Conservation (phyloP, 2,113 vertebrate genomes). For the Anarrhichthys ocellatus region DNA sequence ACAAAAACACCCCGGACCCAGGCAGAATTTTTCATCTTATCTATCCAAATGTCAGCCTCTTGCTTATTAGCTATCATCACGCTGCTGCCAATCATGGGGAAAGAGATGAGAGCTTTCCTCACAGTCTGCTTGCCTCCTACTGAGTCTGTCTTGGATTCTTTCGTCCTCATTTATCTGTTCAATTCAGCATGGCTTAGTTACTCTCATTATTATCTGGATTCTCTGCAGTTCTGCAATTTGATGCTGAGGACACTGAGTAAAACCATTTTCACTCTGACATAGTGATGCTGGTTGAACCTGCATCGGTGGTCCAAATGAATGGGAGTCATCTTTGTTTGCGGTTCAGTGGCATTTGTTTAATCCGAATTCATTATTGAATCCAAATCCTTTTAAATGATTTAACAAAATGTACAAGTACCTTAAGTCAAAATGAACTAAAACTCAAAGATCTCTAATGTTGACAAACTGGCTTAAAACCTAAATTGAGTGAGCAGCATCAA, state of each 20-base stretch:
- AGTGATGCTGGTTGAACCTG: neutral
- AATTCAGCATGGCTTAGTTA: constrained; percentile 19
- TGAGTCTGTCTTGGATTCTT: constrained; percentile 32
- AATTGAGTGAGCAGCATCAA: neutral
- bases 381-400: neutral
- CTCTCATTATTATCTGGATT: constrained; percentile 44
- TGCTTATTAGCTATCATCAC: constrained; percentile 79
- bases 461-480: neutral
- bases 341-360: neutral
- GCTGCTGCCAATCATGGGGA: constrained; percentile 76
- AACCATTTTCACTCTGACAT: neutral
- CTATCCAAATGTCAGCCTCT: constrained; percentile 83
- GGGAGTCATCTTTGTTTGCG: neutral
- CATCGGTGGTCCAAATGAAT: neutral
- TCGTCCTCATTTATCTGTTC: constrained; percentile 31
- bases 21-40: constrained; percentile 80
- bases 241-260: constrained; percentile 18
- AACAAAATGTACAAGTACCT: neutral
- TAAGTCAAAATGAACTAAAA: neutral
- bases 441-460: neutral
- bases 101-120: constrained; percentile 60
- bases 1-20: constrained; percentile 76
- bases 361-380: neutral
- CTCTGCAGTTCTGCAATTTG: neutral
- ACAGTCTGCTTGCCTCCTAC: constrained; percentile 33